phyloP scores from a whole-genome alignment of 2,797 vertebrate species.

The Zalophus californianus region DNA sequence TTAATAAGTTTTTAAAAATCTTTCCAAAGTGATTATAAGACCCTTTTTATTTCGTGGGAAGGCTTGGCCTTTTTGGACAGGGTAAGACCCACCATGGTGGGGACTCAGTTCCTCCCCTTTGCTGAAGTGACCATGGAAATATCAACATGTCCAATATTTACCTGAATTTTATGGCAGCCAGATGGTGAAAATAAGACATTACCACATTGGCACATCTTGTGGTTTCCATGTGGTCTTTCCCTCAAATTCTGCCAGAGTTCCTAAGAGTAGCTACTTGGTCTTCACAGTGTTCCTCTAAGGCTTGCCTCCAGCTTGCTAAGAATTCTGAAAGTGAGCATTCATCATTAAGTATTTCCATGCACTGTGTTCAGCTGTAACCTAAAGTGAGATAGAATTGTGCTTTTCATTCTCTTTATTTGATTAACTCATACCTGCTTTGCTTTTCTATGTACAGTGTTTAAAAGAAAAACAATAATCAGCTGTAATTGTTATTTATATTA shows the following conservation, averaged over 20 bases:
- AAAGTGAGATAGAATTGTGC: slow-evolving; percentile 29
- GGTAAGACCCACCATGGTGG: background rate
- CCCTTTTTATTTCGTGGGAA: slow-evolving; percentile 41
- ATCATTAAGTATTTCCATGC: slow-evolving; percentile 49
- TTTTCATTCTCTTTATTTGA: slow-evolving; percentile 34
- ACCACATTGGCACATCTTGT: slow-evolving; percentile 45
- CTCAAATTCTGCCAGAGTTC: slow-evolving; percentile 49
- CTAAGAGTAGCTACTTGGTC: slow-evolving; percentile 50
- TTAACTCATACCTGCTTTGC: slow-evolving; percentile 45
- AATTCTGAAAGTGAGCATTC: slow-evolving; percentile 56
- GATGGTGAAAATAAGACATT: slow-evolving; percentile 48
- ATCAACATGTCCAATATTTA: background rate
- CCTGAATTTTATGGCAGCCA: slow-evolving; percentile 37
- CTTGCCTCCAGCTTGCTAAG: slow-evolving; percentile 13
- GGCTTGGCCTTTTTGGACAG: background rate
- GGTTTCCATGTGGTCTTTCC: slow-evolving; percentile 63
- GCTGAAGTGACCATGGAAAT: slow-evolving; percentile 46
- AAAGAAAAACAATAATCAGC: background rate
- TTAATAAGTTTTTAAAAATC: slow-evolving; percentile 65
- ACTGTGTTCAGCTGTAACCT: slow-evolving; percentile 8
- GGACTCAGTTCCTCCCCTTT: slow-evolving; percentile 16
- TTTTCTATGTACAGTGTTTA: slow-evolving; percentile 37
- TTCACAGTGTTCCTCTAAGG: background rate
- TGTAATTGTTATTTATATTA: slow-evolving; percentile 52
- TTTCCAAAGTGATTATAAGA: slow-evolving; percentile 51